Conservation (phyloP, 2,797 vertebrate species). For the Channallabes apus region DNA sequence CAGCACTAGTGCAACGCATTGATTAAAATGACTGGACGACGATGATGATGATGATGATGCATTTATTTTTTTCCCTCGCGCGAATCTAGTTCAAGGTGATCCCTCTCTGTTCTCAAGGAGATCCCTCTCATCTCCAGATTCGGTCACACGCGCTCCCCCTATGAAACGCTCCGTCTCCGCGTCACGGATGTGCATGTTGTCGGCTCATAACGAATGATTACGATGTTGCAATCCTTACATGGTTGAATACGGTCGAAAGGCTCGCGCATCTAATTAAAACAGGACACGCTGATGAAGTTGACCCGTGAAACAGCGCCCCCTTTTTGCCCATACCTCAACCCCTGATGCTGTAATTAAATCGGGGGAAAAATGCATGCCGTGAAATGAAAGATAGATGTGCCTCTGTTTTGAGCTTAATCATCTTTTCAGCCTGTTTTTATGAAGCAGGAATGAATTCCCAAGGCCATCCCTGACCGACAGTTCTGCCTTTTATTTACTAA, state of each 20-base stretch:
- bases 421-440: slow-evolving; percentile 41
- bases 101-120: slow-evolving; percentile 53
- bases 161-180: background rate
- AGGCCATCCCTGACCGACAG: slow-evolving; percentile 26
- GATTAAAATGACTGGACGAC: background rate
- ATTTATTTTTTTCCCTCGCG: background rate
- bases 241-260: background rate
- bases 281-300: background rate
- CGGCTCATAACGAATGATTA: background rate
- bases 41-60: background rate
- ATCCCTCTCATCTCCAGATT: slow-evolving; percentile 30
- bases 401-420: slow-evolving; percentile 50
- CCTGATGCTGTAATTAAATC: slow-evolving; percentile 49
- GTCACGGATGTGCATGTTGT: background rate
- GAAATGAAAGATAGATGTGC: slow-evolving; percentile 51
- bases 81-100: slow-evolving; percentile 55
- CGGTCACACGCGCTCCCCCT: background rate
- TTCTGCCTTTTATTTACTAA: slow-evolving; percentile 43
- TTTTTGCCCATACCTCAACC: slow-evolving; percentile 59
- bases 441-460: slow-evolving; percentile 44
- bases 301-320: slow-evolving; percentile 62
- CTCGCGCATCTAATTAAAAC: slow-evolving; percentile 1
- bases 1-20: slow-evolving; percentile 6
- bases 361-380: slow-evolving; percentile 44
- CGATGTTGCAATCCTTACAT: background rate